Evolutionary conservation across 2,797 vertebrate genomes (phyloP), one percentile per base, ranked within the genome.

Genomic region (Smutsia temminckii): DNA sequence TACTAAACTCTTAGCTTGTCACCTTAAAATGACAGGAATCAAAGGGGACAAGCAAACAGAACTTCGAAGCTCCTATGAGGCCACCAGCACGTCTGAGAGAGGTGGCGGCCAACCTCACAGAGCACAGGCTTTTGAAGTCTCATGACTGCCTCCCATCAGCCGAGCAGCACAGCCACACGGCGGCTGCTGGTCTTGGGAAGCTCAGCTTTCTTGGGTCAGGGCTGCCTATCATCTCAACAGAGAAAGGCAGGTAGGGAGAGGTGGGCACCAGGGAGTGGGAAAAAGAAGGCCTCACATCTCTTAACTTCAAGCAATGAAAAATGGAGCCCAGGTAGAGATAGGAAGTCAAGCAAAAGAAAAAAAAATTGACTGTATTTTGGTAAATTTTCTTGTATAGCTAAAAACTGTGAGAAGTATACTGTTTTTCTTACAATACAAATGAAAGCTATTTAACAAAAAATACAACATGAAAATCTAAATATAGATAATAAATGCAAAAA

Each of bases 301-400:
- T 71, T 95, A 92, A 83, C 57, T 95, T 92, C 29, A 51, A 90
- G 40, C 63, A 64, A 71, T 69, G 42, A 87, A 72, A 91, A 87
- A 63, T 63, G 74, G 57, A 77, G 69, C 61, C 94, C 27, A 93
- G 32, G 21, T 55, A 9, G 29, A 88, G 23, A 23, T 5, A 74
- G 18, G 40, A 94, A 13, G 32, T 29, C 21, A 68, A 95, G 29
- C 51, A 64, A 92, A 84, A 87, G 87, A 79, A 86, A 96, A 87
- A 87, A 27, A 12, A 84, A 37, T 11, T 37, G 14, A 68, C 91
- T 85, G 57, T 80, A 66, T 74, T 86, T 49, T 3, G 29, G 27
- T 6, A 93, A 91, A 42, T 72, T 42, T 77, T 92, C 69, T 53
- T 66, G 3, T 61, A 93, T 61, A 14, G 53, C 61, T 89, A 91